phyloP scores from a whole-genome alignment of 1,140 invertebrate genomes.

The Chymomyza costata region DNA sequence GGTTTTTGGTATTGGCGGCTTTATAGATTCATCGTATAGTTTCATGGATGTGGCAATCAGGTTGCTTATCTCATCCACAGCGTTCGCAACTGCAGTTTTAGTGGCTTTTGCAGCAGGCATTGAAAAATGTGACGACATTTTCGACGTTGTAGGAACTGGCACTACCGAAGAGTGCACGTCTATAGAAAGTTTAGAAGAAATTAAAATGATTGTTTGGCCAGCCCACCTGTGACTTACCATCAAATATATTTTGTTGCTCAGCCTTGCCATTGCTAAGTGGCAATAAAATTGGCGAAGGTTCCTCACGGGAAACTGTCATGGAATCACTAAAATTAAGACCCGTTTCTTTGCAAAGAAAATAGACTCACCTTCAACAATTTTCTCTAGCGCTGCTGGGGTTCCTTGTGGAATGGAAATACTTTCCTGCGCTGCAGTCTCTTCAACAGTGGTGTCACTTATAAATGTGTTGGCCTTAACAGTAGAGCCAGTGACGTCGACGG shows the following conservation, averaged over 20 bases:
- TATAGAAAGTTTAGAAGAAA: background rate
- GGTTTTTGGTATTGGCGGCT: slow-evolving; percentile 12
- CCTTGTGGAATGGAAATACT: no score
- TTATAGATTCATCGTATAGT: slow-evolving; percentile 23
- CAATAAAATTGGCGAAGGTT: no score
- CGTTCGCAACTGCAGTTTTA: slow-evolving; percentile 9
- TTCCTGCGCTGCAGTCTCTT: slow-evolving; percentile 40
- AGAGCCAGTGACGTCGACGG: slow-evolving; percentile 34
- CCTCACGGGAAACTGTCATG: no score
- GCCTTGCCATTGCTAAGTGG: no score
- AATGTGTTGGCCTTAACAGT: slow-evolving; percentile 54
- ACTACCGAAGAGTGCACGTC: background rate
- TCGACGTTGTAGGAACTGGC: background rate
- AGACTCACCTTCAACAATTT: slow-evolving; percentile 48
- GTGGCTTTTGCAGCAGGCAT: no score
- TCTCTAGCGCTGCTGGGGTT: slow-evolving; percentile 37
- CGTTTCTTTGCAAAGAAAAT: no score
- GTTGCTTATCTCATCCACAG: slow-evolving; percentile 47
- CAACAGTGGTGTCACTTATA: slow-evolving; percentile 22
- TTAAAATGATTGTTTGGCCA: background rate
- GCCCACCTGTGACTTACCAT: background rate
- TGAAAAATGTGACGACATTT: no score
- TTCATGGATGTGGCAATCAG: slow-evolving; percentile 53
- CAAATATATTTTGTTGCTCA: background rate
- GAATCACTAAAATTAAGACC: no score